A percentile compares a stretch with the other conserved stretches of the same genome.
These are phyloP conservation scores for Urocitellus parryii DNA, from an alignment of 2,113 vertebrate genomes.

Conservation along the genomic window DNA sequence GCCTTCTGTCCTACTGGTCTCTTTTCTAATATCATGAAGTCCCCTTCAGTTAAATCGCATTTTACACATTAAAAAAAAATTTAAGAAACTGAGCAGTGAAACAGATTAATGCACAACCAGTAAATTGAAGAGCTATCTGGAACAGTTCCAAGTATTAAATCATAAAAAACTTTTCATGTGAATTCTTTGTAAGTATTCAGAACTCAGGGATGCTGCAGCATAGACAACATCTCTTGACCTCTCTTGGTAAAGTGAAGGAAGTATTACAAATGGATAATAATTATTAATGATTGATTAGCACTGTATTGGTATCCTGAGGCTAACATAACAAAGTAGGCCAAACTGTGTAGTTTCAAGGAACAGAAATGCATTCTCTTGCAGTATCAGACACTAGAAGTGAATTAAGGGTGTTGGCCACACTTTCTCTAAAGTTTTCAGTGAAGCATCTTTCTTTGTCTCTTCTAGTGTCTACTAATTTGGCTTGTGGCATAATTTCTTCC, in stretches of 20 bases:
- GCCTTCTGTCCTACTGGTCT: not conserved
- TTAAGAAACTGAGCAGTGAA: not conserved
- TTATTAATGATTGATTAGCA: not conserved
- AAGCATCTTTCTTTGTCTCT: not conserved
- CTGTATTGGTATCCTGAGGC: not conserved
- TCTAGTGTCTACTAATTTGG: not conserved
- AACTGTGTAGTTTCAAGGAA: not conserved
- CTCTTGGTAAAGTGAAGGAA: not conserved
- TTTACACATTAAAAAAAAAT: constrained; percentile 44
- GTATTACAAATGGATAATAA: not conserved
- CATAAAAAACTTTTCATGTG: not conserved
- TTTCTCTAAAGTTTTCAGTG: not conserved
- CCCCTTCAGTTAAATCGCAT: not conserved
- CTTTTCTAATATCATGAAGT: not conserved
- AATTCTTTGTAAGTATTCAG: not conserved
- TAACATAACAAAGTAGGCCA: not conserved
- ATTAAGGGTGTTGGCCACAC: not conserved
- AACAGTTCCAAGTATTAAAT: not conserved
- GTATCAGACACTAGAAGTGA: not conserved
- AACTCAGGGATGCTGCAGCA: not conserved
- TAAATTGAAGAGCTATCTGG: not conserved
- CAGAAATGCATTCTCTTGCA: not conserved
- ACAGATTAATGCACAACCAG: not conserved
- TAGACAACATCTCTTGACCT: not conserved
- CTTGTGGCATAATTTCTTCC: too few relatives aligned